Evolutionary conservation across 2,113 vertebrate genomes (phyloP), one percentile per base, ranked within the genome.

Genomic region (Sander lucioperca): DNA sequence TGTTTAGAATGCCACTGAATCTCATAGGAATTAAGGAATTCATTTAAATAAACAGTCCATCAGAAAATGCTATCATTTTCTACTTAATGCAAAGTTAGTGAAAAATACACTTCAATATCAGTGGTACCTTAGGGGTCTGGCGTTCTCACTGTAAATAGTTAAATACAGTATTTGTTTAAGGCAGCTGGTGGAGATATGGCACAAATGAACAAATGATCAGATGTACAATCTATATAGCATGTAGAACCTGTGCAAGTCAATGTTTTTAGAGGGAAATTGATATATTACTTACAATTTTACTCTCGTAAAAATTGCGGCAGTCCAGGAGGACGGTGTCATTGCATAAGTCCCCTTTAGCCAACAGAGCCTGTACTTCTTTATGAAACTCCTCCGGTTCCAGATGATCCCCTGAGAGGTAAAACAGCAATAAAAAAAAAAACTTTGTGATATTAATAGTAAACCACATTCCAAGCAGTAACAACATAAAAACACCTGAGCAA

Each of bases 291-390:
- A 99, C 98, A 87, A 99, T 99, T 97, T 97, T 99, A 93, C 97
- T 99, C 95, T 99, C 98, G 67, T 99, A 99, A 92, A 97, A 99
- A 91, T 99, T 99, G 79, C 98, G 96, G 89, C 98, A 99, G 93
- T 99, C 98, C 82, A 99, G 88, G 45, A 99, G 94, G 85, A 99
- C 80, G 65, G 97, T 99, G 90, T 98, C 95, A 0, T 30, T 93
- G 78, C 91, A 84, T 19, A 84, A 70, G 74, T 92, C 89, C 61
- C 78, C 90, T 86, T 94, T 86, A 69, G 95, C 94, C 90, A 98
- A 91, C 76, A 97, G 93, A 23, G 93, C 90, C 88, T 96, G 95
- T 56, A 99, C 96, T 94, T 98, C 97, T 92, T 92, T 95, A 86
- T 99, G 98, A 94, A 99, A 99, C 83, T 97, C 96, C 86, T 95